Percentiles rank a stretch among this genome's conserved stretches.
Evolutionary conservation across 2,113 vertebrate species (phyloP).

Genomic region (Mesocricetus auratus): DNA sequence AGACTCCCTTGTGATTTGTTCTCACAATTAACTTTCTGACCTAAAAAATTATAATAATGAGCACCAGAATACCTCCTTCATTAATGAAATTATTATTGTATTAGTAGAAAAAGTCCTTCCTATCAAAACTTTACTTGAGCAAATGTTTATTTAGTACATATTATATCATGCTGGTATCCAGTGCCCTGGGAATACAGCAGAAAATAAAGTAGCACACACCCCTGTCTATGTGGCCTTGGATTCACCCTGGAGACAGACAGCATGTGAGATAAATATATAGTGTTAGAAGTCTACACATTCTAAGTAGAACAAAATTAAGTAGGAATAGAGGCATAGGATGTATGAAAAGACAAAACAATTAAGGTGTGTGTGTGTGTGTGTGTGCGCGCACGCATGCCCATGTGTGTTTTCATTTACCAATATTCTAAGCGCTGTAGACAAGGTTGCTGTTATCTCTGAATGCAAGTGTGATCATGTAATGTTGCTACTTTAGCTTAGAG

Average conservation of each 20-base stretch:
- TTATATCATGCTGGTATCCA: background rate
- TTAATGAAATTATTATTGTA: constrained; percentile 61
- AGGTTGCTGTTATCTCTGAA: background rate
- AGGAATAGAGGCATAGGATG: background rate
- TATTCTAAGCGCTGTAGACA: background rate
- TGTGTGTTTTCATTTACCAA: background rate
- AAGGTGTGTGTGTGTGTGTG: background rate
- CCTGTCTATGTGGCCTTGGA: background rate
- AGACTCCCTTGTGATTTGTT: constrained; percentile 50
- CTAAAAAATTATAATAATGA: background rate
- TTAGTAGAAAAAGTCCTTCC: constrained; percentile 1
- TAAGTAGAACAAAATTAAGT: background rate
- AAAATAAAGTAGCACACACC: background rate
- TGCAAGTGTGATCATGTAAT: fast-evolving
- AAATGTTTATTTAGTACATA: constrained; percentile 14
- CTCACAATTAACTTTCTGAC: constrained; percentile 34
- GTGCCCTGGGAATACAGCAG: background rate
- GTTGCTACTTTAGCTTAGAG: no score
- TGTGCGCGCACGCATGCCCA: background rate
- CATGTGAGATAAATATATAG: background rate
- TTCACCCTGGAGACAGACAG: background rate
- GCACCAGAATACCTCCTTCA: constrained; percentile 24
- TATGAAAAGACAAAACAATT: background rate
- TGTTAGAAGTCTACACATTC: background rate
- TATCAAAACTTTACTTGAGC: constrained; percentile 45